phyloP scores from a whole-genome alignment of 2,113 vertebrate species.

The Pipa parva region DNA sequence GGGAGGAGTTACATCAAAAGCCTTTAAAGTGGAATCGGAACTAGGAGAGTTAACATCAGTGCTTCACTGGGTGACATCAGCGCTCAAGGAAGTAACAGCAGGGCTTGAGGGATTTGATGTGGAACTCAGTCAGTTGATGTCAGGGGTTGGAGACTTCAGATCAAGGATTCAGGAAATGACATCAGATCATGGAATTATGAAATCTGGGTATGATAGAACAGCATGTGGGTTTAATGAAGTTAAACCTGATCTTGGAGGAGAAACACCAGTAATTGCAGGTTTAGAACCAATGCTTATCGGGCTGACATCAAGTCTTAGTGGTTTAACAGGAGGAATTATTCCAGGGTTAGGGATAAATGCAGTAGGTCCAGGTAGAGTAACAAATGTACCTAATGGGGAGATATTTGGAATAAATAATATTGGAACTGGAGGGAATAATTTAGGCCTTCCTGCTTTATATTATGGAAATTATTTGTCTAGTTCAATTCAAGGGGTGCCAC shows the following conservation, averaged over 20 bases:
- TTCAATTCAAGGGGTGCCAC: neutral
- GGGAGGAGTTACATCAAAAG: neutral
- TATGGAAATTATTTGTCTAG: neutral
- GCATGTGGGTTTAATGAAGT: neutral
- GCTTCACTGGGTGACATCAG: neutral
- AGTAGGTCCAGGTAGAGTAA: neutral
- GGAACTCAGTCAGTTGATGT: too few relatives aligned
- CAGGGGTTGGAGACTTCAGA: neutral
- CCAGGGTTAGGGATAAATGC: neutral
- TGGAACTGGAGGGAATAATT: neutral
- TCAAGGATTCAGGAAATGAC: neutral
- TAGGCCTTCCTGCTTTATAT: neutral
- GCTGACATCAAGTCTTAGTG: neutral
- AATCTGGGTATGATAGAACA: neutral
- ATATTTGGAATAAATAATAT: neutral
- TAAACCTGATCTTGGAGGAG: neutral
- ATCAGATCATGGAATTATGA: neutral
- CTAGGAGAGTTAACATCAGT: neutral
- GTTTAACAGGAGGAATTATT: neutral
- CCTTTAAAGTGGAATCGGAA: neutral
- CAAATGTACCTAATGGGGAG: neutral
- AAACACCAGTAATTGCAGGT: too few relatives aligned
- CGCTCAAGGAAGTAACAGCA: neutral
- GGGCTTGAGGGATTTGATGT: neutral
- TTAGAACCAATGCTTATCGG: neutral